Conservation (phyloP, 2,113 vertebrate genomes). For the Lophius piscatorius region DNA sequence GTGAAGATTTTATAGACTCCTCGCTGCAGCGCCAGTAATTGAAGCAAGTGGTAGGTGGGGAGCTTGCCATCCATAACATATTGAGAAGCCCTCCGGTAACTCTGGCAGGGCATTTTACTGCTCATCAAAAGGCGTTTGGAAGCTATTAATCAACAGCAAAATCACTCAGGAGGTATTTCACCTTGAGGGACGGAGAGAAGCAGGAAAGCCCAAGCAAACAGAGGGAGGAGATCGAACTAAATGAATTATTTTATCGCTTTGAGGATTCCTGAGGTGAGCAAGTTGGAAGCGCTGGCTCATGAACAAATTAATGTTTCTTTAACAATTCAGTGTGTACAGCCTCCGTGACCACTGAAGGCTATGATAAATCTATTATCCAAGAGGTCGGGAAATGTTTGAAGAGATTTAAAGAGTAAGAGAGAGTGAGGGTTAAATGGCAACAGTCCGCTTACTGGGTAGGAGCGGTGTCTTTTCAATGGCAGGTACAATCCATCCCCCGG, state of each 20-base stretch:
- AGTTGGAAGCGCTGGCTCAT: neutral
- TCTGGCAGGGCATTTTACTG: conserved; percentile 40
- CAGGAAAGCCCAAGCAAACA: conserved; percentile 21
- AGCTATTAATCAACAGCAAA: conserved; percentile 49
- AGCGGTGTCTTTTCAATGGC: too few species aligned
- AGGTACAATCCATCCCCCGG: too few species aligned
- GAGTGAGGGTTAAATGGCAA: too few species aligned
- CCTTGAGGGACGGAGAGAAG: conserved; percentile 15
- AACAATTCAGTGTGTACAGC: conserved; percentile 2
- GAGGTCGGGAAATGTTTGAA: too few species aligned
- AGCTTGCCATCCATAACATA: conserved; percentile 39
- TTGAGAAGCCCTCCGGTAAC: conserved; percentile 29
- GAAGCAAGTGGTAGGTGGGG: conserved; percentile 26
- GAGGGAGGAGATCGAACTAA: conserved; percentile 15
- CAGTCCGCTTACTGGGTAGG: too few species aligned
- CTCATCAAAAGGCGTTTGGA: conserved; percentile 43
- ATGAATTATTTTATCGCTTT: conserved; percentile 33
- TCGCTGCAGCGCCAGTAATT: conserved; percentile 21
- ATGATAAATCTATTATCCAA: too few species aligned
- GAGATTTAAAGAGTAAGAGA: too few species aligned
- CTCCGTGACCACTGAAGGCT: conserved; percentile 5
- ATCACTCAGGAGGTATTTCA: conserved; percentile 21
- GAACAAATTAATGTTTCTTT: conserved; percentile 27
- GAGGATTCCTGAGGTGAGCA: conserved; percentile 3
- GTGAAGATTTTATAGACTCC: conserved; percentile 35